phyloP scores from a whole-genome alignment of 2,888 invertebrate species.

The Pyrocoelia pectoralis region DNA sequence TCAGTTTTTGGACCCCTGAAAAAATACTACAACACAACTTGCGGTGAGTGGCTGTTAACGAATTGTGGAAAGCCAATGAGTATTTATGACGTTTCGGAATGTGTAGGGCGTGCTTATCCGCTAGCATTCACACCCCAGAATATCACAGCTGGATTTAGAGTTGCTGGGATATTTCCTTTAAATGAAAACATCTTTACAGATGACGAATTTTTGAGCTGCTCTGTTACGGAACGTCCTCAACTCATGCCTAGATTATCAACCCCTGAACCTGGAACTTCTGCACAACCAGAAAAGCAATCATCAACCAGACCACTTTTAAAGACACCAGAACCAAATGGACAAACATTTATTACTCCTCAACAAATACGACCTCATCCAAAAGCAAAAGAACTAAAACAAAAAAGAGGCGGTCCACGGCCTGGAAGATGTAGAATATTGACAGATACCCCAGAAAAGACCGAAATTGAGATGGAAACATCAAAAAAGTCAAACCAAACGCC shows the following conservation, averaged over 20 bases:
- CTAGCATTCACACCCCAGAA: background rate
- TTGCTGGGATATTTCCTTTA: no score
- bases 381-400: background rate
- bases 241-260: background rate
- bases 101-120: background rate
- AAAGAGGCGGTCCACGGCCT: background rate
- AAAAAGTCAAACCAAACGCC: background rate
- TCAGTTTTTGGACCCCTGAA: conserved; percentile 45
- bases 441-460: background rate
- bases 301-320: no score
- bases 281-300: no score
- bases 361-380: background rate
- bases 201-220: no score
- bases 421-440: no score
- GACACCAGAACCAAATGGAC: no score
- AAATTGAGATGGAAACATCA: background rate
- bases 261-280: background rate
- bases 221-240: background rate
- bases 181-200: no score
- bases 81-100: background rate
- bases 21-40: conserved; percentile 37
- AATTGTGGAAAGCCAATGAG: background rate
- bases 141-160: background rate
- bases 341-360: background rate
- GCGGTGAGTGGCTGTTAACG: no score